Evolutionary conservation across 2,888 invertebrate genomes (phyloP).

Genomic region (Dorcus parallelipipedus): DNA sequence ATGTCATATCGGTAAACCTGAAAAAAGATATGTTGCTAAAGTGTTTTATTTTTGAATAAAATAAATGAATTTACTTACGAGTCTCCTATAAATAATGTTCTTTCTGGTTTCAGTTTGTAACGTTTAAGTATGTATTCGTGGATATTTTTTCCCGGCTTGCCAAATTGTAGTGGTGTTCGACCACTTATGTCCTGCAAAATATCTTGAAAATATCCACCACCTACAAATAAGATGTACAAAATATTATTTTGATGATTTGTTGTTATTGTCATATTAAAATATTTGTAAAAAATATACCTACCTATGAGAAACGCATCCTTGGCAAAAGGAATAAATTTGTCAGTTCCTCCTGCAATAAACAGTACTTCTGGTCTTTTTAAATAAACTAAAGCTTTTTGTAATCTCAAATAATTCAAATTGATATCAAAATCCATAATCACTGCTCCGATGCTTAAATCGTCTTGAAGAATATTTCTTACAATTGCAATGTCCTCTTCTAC

Average conservation of each 20-base stretch:
- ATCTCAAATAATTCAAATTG: slow-evolving; percentile 51
- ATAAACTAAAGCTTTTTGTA: slow-evolving; percentile 52
- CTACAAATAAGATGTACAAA: slow-evolving; percentile 33
- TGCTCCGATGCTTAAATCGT: slow-evolving; percentile 54
- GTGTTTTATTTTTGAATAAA: background rate
- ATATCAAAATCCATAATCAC: slow-evolving; percentile 57
- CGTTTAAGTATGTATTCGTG: slow-evolving; percentile 53
- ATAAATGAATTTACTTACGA: slow-evolving; percentile 53
- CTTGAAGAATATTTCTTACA: slow-evolving; percentile 28
- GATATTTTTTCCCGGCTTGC: slow-evolving; percentile 53
- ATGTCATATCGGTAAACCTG: slow-evolving; percentile 9
- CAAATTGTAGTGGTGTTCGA: slow-evolving; percentile 47
- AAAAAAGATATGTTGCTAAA: background rate
- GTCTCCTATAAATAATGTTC: slow-evolving; percentile 82
- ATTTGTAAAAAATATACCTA: slow-evolving; percentile 41
- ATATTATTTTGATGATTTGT: too few relatives aligned
- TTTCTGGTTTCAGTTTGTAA: slow-evolving; percentile 57
- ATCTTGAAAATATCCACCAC: slow-evolving; percentile 48
- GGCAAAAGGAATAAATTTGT: slow-evolving; percentile 46
- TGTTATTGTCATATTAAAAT: too few relatives aligned
- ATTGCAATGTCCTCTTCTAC: slow-evolving; percentile 1
- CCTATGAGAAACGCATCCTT: slow-evolving; percentile 46
- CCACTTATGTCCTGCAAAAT: slow-evolving; percentile 47
- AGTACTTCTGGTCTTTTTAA: slow-evolving; percentile 52
- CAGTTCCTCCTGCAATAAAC: slow-evolving; percentile 53